Base-by-base conservation (phyloP, 2,888 invertebrate genomes). In the Synanthedon vespiformis region DNA sequence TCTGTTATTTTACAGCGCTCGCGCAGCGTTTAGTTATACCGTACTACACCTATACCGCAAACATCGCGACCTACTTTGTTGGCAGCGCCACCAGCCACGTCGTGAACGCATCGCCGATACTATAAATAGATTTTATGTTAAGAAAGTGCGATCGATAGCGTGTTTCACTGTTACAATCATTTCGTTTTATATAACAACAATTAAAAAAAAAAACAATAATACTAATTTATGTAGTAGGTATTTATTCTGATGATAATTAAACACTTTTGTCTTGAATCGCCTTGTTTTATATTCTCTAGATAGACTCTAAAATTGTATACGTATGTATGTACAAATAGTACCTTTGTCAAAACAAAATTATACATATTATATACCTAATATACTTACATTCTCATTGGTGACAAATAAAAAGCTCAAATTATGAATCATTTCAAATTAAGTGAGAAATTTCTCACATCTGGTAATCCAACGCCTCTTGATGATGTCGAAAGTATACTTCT, bases 61-160 rank as follows among this genome's bases (percentile, higher is more conserved):
- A 77, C 76, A 73, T 74, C 72, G 72, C 79, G 82, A 84, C 84
- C 84, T 78, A 85, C 74, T 82, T 82, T 59, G 68, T 66, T 67
- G 64, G 69, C 65, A 70, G 57, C 58, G 54, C 60, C 59, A 63
- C 58, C 70, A 10, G 68, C 67, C 68, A 64, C 70, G 68, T 67
- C 76, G 62, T 71, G 67, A 48, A 22, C 63, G 65, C 68, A 74
- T 74, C 72, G 68, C 70, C 34, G 61, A 58, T 56, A 68, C 78
- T 80, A 77, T 72, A 78, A 74, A 79, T 80, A 80, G 67, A 67
- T 62, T 61, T 70, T 66, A 72, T 74, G 71, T 74, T 77, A 74
- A 74, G 79, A 78, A 79, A 80, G 74, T 70, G 70, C 56, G 55
- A 58, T 22, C 41, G 40, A 51, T 27, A 44, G 12, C 40, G 12